Evolutionary conservation across 2,113 vertebrate species (phyloP).

Genomic region (Eurystomus gularis): DNA sequence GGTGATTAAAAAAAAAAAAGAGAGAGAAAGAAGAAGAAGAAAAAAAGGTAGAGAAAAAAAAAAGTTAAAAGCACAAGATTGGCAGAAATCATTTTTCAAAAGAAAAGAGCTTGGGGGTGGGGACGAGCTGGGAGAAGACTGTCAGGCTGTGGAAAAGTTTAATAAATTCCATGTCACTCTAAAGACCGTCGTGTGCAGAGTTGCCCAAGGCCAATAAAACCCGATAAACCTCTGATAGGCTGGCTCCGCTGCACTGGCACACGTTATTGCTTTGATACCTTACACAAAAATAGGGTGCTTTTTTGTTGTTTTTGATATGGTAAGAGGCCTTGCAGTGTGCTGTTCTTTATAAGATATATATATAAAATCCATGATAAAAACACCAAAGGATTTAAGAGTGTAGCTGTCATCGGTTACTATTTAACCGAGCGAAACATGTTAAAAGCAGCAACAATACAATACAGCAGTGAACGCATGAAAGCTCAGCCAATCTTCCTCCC

Average conservation of each 20-base stretch:
- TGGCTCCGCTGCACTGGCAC: constrained; percentile 9
- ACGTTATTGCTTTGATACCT: constrained; percentile 27
- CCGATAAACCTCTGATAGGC: constrained; percentile 52
- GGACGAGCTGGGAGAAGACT: constrained; percentile 50
- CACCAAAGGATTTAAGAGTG: constrained; percentile 22
- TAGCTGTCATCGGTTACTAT: constrained; percentile 55
- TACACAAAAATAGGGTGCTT: neutral
- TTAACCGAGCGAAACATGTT: constrained; percentile 49
- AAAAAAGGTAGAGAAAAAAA: neutral
- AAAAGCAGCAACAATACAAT: constrained; percentile 66
- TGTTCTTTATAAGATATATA: constrained; percentile 50
- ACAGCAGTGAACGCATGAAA: constrained; percentile 59
- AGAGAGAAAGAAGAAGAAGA: neutral
- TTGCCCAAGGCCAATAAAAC: constrained; percentile 59
- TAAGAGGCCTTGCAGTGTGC: constrained; percentile 47
- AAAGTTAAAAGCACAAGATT: constrained; percentile 38
- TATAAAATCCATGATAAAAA: constrained; percentile 38
- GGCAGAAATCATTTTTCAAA: constrained; percentile 59
- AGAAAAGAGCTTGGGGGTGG: constrained; percentile 45
- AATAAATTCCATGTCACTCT: constrained; percentile 75
- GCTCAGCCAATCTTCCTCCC: constrained; percentile 67
- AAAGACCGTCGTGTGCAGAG: constrained; percentile 60
- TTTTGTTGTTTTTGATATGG: constrained; percentile 56
- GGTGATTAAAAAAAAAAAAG: neutral
- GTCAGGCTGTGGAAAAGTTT: constrained; percentile 64